phyloP scores from a whole-genome alignment of 2,888 invertebrate genomes.

The Linyphia triangularis region DNA sequence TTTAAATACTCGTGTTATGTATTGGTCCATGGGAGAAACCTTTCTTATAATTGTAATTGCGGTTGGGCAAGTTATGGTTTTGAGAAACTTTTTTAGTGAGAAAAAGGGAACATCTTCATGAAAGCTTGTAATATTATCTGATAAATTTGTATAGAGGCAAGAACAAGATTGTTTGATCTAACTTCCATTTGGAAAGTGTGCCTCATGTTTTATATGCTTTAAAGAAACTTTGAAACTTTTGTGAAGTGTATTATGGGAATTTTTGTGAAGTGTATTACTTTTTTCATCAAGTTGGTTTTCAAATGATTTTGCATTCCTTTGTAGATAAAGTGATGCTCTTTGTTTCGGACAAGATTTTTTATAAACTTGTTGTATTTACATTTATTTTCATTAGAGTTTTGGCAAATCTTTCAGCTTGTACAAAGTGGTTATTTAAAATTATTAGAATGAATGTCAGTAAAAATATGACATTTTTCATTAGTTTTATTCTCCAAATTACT shows the following conservation, averaged over 20 bases:
- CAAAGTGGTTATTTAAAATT: too few relatives aligned
- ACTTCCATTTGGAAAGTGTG: slow-evolving; percentile 23
- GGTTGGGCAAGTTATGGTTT: slow-evolving; percentile 93
- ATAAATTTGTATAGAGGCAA: slow-evolving; percentile 45
- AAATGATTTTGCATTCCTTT: neutral
- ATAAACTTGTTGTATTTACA: neutral
- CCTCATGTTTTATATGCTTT: slow-evolving; percentile 60
- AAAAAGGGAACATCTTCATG: slow-evolving; percentile 80
- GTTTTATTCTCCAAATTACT: too few relatives aligned
- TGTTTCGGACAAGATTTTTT: neutral
- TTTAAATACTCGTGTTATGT: slow-evolving; percentile 94
- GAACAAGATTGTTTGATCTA: slow-evolving; percentile 39
- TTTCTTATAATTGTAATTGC: slow-evolving; percentile 90
- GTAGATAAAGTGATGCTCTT: neutral
- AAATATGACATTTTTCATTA: too few relatives aligned
- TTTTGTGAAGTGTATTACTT: slow-evolving; percentile 5
- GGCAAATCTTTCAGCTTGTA: neutral
- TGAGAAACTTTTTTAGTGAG: slow-evolving; percentile 94
- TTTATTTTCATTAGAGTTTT: neutral
- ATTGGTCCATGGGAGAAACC: slow-evolving; percentile 96
- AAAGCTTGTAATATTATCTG: slow-evolving; percentile 7
- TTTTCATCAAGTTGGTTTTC: slow-evolving; percentile 1
- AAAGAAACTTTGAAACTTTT: slow-evolving; percentile 29
- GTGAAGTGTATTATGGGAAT: slow-evolving; percentile 24
- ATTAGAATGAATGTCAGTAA: too few relatives aligned